Evolutionary conservation across 1,140 invertebrate species (phyloP), one percentile per base, ranked within the genome.

Genomic region (Oedothorax gibbosus): DNA sequence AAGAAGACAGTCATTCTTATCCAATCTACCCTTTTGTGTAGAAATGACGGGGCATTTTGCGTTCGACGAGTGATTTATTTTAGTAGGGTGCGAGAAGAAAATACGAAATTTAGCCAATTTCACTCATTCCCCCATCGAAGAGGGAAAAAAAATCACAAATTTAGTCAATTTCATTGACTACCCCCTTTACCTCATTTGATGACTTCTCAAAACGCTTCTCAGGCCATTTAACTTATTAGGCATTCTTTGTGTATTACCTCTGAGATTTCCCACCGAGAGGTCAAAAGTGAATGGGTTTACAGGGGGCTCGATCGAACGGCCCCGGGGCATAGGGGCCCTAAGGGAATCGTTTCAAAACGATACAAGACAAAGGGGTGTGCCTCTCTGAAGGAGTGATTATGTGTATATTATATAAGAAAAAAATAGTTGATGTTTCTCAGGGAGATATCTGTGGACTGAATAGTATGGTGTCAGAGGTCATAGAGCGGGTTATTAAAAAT

Each of bases 231-330:
- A 71, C 69, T 71, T 71, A 71, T 71, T 71, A 71, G 69, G 50
- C 50, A 71, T 71, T 71, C 69, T 71, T 71, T 71, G 50, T 71
- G 69, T 56, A 75, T 75, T 75, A 21, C 18, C 54, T 75, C 54
- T 75, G 72, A 75, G 53, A 75, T 75, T 77, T 77, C 75, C 75
- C 75, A 77, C 75, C 62, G 51, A 77, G 49, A 77, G 75, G 75
- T 77, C 75, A 77, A 49, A 62, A 51, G 14, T 49, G 75, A 64
- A 77, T 64, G 75, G 75, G 75, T 62, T 77, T 77, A 62, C 18
- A 71, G 75, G 56, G 75, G 35, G 49, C 65, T 68, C 75, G 75
- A 20, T 64, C 65, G 21, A 18, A 77, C 62, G 50, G 60, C 60
- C 60, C 21, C 57, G 49, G 35, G 75, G 75, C 57, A 20, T 64